Percentiles rank a stretch among this genome's conserved stretches.
phyloP scores from a whole-genome alignment of 2,888 invertebrate species.

The Oligia strigilis region DNA sequence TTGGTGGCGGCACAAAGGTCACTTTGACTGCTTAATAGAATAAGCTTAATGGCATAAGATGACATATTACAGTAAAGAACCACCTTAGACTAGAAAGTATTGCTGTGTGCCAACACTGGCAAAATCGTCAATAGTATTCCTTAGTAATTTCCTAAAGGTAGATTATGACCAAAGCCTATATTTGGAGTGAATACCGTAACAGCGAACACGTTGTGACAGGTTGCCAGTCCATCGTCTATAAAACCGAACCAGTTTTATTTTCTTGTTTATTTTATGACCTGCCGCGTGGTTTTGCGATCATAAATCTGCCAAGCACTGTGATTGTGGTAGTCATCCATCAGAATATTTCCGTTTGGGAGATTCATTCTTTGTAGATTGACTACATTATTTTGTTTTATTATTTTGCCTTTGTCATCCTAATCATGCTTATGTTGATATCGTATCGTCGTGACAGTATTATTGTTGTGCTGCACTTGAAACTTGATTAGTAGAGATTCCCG shows the following conservation, averaged over 20 bases:
- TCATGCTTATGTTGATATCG: background rate
- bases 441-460: background rate
- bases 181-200: constrained; percentile 55
- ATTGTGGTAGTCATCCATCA: constrained; percentile 20
- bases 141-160: constrained; percentile 13
- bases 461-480: background rate
- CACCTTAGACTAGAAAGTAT: background rate
- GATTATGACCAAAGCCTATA: constrained; percentile 21
- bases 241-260: constrained; percentile 50
- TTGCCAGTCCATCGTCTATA: constrained; percentile 40
- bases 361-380: background rate
- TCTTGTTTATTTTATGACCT: constrained; percentile 51
- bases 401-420: background rate
- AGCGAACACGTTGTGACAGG: constrained; percentile 53
- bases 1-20: no score
- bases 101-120: background rate
- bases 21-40: no score
- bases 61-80: background rate
- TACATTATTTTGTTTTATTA: constrained; percentile 10
- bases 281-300: constrained; percentile 35
- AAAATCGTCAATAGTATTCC: background rate
- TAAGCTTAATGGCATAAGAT: background rate
- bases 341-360: constrained; percentile 11
- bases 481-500: background rate
- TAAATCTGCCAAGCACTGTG: constrained; percentile 39